Evolutionary conservation across 53 echinoderm and acorn worm genomes (phyloP), one percentile per base, ranked within the genome.

Genomic region (Luidia sarsii): DNA sequence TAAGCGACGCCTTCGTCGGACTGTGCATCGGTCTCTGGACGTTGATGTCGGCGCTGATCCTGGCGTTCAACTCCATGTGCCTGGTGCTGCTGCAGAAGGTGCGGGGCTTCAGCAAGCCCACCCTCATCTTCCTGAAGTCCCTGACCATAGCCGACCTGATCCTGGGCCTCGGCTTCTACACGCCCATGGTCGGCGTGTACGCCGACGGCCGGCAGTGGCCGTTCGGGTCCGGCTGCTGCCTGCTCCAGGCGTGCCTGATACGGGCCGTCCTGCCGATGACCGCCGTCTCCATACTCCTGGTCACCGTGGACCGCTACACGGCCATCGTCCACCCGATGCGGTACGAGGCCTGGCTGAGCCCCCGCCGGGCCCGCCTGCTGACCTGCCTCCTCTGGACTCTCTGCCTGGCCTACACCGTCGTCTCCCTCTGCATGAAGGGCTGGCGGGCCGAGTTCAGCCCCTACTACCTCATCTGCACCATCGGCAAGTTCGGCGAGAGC

Each of bases 91-190:
- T 77, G 27, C 61, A 60, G n/a, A 57, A 77, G 25, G 77, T 77
- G 41, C 28, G 61, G 59, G 77, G 77, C 2, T 60, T 77, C 60
- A 77, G 21, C 9, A 61, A 77, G 48, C 20, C 62, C 29, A 77
- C 77, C 46, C 31, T 77, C 33, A 11, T 77, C 61, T 77, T 77
- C 77, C 50, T 77, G 9, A 77, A 77, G 77, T 59, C 77, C 45
- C 43, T 77, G 77, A 77, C 77, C 9, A 46, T 77, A 14, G 59
- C 59, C 4, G 77, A 77, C 31, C 45, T 77, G 2, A 31, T 77
- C 61, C 45, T 77, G 46, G 77, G 77, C 0, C 10, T 77, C n/a
- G 29, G 39, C 57, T 77, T 77, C 60, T 77, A 77, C 62, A 3
- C 61, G 77, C 77, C 77, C 2, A 77, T 46, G 13, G 31, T 77